Base-by-base conservation (phyloP, 2,797 vertebrate genomes). In the Channallabes apus region DNA sequence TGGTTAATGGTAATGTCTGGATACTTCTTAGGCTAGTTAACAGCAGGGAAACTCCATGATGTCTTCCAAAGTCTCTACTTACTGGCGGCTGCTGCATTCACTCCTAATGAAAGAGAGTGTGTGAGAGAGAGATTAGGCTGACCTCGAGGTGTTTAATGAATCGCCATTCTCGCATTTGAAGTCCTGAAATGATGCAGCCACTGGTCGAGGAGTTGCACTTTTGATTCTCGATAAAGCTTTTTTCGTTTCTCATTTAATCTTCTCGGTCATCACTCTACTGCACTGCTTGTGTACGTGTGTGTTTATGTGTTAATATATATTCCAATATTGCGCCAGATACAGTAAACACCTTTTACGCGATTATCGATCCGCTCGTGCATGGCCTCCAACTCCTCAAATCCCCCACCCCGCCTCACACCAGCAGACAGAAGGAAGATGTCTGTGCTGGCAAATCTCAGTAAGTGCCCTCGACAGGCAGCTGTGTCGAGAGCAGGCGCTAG, bases 401-500 rank as follows among this genome's bases (percentile, higher is more conserved):
- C 14, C 59, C 4, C 32, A 38, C 18, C n/a, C 67, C 35, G 17
- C 29, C 46, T 73, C 32, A 20, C 77, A 20, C 59, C 82, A 38
- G 78, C 75, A 61, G 81, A 61, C 79, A 82, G 76, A 81, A 83
- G 68, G 59, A 80, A 86, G 85, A 85, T 85, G 38, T 86, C 83
- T 78, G 58, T 73, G 76, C 84, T 61, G 51, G 65, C 35, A 80
- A 80, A 77, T 83, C 77, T 86, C 82, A 77, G 77, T 85, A 72
- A 88, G 83, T 71, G 69, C 71, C 62, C 80, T 83, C 29, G 84
- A 89, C 88, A 84, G 82, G 69, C 88, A 75, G 83, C 78, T 87
- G 88, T 71, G 64, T 64, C 64, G 67, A 58, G 69, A 56, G 79
- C 67, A 51, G 51, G 59, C 82, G 51, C 62, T 38, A n/a, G 17